phyloP scores from a whole-genome alignment of 2,797 vertebrate species.

The Vespertilio murinus region DNA sequence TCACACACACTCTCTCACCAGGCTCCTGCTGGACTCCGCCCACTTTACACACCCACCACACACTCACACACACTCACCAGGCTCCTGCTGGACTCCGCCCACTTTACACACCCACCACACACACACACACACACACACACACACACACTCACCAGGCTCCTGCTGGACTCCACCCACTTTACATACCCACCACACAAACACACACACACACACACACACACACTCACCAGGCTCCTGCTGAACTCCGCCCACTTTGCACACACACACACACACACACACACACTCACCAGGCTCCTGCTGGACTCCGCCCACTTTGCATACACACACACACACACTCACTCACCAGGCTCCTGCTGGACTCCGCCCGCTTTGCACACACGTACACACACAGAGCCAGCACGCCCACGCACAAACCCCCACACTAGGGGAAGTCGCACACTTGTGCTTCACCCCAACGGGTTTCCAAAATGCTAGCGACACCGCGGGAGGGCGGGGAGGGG shows the following conservation, averaged over 20 bases:
- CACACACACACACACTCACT: neutral
- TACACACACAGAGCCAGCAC: neutral
- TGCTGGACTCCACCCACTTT: no score
- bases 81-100: neutral
- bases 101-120: neutral
- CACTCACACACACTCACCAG: neutral
- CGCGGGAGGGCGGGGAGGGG: neutral
- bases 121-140: neutral
- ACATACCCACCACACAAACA: no score
- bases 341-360: no score
- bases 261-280: neutral
- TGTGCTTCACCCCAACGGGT: neutral
- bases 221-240: no score
- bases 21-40: neutral
- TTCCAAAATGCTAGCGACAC: neutral
- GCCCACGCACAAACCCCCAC: rapidly evolving
- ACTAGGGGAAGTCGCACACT: neutral
- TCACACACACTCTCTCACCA: neutral
- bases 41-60: neutral
- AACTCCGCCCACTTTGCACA: no score
- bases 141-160: no score
- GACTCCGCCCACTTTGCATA: no score
- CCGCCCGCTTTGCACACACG: no score
- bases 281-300: no score
- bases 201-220: neutral